A percentile compares a stretch with the other conserved stretches of the same genome.
phyloP scores from a whole-genome alignment of 2,888 invertebrate genomes.

The Dermolepida albohirtum region DNA sequence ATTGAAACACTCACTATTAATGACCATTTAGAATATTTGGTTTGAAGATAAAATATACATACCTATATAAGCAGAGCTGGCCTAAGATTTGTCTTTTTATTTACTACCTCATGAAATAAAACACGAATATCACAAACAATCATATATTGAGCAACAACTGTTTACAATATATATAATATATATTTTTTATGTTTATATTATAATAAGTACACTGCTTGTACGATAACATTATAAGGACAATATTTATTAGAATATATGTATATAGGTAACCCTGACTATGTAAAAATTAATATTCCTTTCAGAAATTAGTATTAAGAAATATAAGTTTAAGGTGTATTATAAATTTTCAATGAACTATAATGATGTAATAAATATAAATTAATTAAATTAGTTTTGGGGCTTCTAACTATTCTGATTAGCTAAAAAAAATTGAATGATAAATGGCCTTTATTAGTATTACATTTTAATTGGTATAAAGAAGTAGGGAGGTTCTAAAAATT shows the following conservation, averaged over 20 bases:
- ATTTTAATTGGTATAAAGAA: no score
- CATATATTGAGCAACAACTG: constrained; percentile 51
- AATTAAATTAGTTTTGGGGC: no score
- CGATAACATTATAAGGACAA: constrained; percentile 42
- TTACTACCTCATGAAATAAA: constrained; percentile 8
- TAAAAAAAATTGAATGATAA: no score
- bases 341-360: no score
- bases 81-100: not conserved
- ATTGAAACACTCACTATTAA: no score
- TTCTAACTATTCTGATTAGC: no score
- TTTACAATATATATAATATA: constrained; percentile 41
- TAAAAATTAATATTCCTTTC: constrained; percentile 13
- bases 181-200: constrained; percentile 27
- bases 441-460: no score
- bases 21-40: no score
- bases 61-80: not conserved
- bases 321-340: no score
- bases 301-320: constrained; percentile 7
- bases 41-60: no score
- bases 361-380: no score
- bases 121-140: constrained; percentile 44
- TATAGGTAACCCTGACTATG: constrained; percentile 40
- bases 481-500: no score
- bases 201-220: constrained; percentile 47
- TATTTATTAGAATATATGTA: constrained; percentile 40